Base-by-base conservation (phyloP, 2,113 vertebrate species). In the Epinephelus moara region DNA sequence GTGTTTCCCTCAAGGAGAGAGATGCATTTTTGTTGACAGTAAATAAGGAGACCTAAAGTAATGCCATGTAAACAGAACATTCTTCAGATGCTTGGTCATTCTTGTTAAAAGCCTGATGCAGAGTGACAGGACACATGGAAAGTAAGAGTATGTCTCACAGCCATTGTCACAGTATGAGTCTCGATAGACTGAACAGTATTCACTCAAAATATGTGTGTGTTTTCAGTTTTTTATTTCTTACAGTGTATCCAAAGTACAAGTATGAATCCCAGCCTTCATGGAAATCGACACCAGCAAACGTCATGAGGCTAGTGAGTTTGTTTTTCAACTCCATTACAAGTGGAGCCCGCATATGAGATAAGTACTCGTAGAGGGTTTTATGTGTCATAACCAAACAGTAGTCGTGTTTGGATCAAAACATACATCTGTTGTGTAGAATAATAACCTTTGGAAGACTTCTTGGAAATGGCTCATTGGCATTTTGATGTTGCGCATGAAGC, bases 401-500 rank as follows among this genome's bases (percentile, higher is more conserved):
- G 55, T 49, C 80, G 17, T 95, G 94, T 95, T 95, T 94, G 50
- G 86, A 90, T 91, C 69, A 93, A 92, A 95, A 94, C 92, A 95
- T 27, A 61, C 11, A 80, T 21, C 2, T 92, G 90, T 94, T 94
- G 75, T 91, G 70, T 84, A 55, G 74, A 92, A 89, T 80, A 94
- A 93, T 90, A 92, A 78, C 49, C 17, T 53, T 55, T 47, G 33
- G 50, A 67, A 70, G 63, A 77, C 18, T 94, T 95, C 94, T 83
- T 78, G 80, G 94, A 95, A 94, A 50, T 53, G 25, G 33, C 61
- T 78, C 33, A 17, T 67, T 92, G 90, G 72, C 74, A 89, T 89
- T 87, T 85, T 30, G 40, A 72, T 86, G 55, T 13, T 42, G 72
- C 6, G 42, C 33, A 73, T 70, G 21, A 71, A 66, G 60, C 4